Base-by-base conservation (phyloP, 2,888 invertebrate genomes). In the Yponomeuta sedellus region DNA sequence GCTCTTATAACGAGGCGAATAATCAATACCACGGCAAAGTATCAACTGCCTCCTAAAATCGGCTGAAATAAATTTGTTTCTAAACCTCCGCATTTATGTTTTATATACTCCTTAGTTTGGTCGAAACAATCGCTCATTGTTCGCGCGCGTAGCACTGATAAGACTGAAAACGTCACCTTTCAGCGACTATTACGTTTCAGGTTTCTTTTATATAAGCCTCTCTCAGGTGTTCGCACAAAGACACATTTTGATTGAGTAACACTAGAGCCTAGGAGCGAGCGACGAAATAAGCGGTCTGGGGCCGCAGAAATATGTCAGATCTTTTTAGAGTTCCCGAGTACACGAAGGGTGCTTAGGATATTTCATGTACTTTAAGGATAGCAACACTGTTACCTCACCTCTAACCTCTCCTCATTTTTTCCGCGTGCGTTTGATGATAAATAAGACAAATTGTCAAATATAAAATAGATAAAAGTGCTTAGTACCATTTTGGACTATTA, bases 111-210 rank as follows among this genome's bases (percentile, higher is more conserved):
- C 66, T 66, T 64, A n/a, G 72, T 74, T 73, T 76, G 67, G 66
- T 68, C 70, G 20, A 78, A 82, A 88, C 88, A 88, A 88, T 87
- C 71, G 78, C n/a, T 80, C 68, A 87, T 88, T 88, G 88, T 88
- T 82, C 70, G 64, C 44, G n/a, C 65, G 12, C 73, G 62, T 39
- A 61, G 40, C 61, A 28, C 28, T 19, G n/a, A 52, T 52, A 52
- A 52, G 44, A 16, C 12, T 52, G 44, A 52, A 52, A 52, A 52
- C 8, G 44, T 52, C 44, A 52, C 44, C 12, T 52, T 52, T 52
- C 44, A 16, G 16, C 16, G 44, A 12, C 44, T 52, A 52, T 52
- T 52, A 52, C 44, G 44, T 16, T 44, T 52, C 44, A 52, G 44
- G 44, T 52, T 16, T 64, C 61, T 61, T 67, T 64, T 66, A 62